Evolutionary conservation across 2,113 vertebrate genomes (phyloP).

Genomic region (Pungitius pungitius): DNA sequence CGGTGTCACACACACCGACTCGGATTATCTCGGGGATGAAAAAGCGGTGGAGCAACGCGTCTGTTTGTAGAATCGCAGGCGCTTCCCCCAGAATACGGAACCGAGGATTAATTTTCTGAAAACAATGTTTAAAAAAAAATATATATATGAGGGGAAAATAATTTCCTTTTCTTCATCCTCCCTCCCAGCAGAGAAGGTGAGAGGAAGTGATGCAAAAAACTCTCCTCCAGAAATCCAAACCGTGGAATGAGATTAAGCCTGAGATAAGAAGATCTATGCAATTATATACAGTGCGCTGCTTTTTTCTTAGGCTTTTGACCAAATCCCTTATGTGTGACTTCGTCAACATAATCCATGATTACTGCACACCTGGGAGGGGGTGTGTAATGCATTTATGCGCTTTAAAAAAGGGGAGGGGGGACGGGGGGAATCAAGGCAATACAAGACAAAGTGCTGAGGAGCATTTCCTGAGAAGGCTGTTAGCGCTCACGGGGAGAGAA

Average conservation of each 20-base stretch:
- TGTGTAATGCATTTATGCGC: conserved; percentile 37
- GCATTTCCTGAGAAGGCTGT: conserved; percentile 16
- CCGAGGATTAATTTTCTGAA: conserved; percentile 56
- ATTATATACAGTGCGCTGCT: conserved; percentile 45
- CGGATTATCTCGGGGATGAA: conserved; percentile 64
- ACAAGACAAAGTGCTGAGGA: conserved; percentile 16
- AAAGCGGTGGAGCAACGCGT: conserved; percentile 39
- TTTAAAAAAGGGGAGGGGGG: conserved; percentile 45
- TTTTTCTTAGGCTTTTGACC: conserved; percentile 57
- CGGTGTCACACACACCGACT: conserved; percentile 56
- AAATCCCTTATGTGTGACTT: conserved; percentile 59
- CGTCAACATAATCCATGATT: conserved; percentile 66
- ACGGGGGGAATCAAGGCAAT: conserved; percentile 20
- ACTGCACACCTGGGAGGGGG: conserved; percentile 40
- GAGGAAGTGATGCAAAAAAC: conserved; percentile 54
- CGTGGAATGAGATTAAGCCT: conserved; percentile 44
- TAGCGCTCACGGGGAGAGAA: conserved; percentile 9
- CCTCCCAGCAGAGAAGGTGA: conserved; percentile 5
- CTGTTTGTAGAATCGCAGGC: conserved; percentile 37
- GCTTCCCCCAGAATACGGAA: conserved; percentile 51
- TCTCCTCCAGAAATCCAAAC: conserved; percentile 55
- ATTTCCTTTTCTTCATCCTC: neutral
- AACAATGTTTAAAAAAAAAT: conserved; percentile 15
- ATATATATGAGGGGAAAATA: conserved; percentile 31
- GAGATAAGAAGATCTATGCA: conserved; percentile 66